phyloP scores from a whole-genome alignment of 2,888 invertebrate genomes.

The Leptarthrus brevirostris region DNA sequence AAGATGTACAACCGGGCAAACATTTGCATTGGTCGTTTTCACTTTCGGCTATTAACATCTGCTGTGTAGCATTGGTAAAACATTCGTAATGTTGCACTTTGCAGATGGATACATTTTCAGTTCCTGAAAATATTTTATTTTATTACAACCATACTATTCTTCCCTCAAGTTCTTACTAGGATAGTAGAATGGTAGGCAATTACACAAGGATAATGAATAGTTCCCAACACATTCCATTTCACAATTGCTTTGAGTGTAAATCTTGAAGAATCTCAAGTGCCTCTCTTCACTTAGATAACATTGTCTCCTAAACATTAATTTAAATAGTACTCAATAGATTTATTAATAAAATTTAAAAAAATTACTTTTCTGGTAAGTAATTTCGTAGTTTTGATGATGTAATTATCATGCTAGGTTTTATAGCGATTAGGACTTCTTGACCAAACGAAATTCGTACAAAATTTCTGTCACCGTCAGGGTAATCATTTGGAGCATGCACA shows the following conservation, averaged over 20 bases:
- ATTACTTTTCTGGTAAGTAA: constrained; percentile 69
- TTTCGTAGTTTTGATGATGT: constrained; percentile 71
- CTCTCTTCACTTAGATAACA: constrained; percentile 74
- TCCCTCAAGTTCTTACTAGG: constrained; percentile 69
- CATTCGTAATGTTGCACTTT: neutral
- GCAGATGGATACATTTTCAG: neutral
- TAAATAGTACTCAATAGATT: no score
- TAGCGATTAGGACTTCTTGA: constrained; percentile 73
- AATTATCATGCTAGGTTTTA: constrained; percentile 77
- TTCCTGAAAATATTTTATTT: no score
- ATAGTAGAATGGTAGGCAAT: constrained; percentile 75
- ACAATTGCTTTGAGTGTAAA: constrained; percentile 76
- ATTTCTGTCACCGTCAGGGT: constrained; percentile 73
- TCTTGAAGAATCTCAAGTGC: constrained; percentile 71
- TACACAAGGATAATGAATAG: constrained; percentile 71
- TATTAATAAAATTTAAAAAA: neutral
- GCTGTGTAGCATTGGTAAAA: neutral
- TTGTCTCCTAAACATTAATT: constrained; percentile 67
- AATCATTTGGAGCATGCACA: constrained; percentile 74
- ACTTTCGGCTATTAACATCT: neutral
- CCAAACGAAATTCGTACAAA: constrained; percentile 73
- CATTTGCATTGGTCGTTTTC: constrained; percentile 8
- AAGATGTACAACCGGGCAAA: constrained; percentile 17
- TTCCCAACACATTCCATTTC: constrained; percentile 75
- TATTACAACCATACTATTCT: no score